Percentiles rank a stretch among this genome's conserved stretches.
phyloP scores from a whole-genome alignment of 2,797 vertebrate genomes.

The Cuculus canorus region DNA sequence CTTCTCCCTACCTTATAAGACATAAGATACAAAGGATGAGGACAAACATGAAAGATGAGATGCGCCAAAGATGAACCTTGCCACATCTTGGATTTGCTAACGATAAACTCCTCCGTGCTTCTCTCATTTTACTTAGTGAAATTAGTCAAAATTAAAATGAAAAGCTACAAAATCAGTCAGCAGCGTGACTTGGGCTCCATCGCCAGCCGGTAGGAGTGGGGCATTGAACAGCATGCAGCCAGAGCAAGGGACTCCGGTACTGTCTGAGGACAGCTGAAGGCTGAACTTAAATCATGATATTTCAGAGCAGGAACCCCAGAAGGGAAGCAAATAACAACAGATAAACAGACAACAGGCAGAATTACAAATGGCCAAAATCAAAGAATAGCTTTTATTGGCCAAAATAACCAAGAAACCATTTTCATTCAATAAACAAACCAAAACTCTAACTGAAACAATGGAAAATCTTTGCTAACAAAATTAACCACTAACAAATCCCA shows the following conservation, averaged over 20 bases:
- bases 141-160: neutral
- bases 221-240: neutral
- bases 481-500: neutral
- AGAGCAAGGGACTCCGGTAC: neutral
- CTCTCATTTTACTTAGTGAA: neutral
- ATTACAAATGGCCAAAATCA: conserved; percentile 12
- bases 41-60: neutral
- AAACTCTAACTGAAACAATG: neutral
- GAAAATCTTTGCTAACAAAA: conserved; percentile 34
- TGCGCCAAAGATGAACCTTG: neutral
- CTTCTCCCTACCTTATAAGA: neutral
- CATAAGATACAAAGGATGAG: neutral
- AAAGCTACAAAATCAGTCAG: neutral
- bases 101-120: neutral
- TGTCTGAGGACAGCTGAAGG: neutral
- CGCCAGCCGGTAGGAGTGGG: accelerated
- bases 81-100: neutral
- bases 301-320: neutral
- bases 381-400: conserved; percentile 62
- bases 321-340: neutral
- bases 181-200: neutral
- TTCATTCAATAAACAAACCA: conserved; percentile 21
- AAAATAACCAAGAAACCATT: conserved; percentile 38
- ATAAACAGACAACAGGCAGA: neutral
- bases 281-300: neutral